phyloP scores from a whole-genome alignment of 1,140 invertebrate species.

The Bicyclus anynana region DNA sequence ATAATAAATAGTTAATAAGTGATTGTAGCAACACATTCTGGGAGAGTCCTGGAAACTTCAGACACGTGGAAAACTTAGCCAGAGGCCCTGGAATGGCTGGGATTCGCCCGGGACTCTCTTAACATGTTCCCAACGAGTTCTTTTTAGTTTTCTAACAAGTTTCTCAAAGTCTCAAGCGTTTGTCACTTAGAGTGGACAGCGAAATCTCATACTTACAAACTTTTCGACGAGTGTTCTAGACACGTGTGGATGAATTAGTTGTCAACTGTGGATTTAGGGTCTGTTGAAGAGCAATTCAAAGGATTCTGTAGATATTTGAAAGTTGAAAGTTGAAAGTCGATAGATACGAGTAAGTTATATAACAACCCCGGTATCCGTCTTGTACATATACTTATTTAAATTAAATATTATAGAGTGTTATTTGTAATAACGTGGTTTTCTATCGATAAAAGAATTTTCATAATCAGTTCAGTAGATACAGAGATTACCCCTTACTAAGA shows the following conservation, averaged over 20 bases:
- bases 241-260: conserved; percentile 22
- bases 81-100: conserved; percentile 25
- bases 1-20: too few relatives aligned
- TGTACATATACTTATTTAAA: too few relatives aligned
- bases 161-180: conserved; percentile 54
- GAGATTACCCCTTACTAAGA: too few relatives aligned
- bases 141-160: conserved; percentile 71
- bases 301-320: too few relatives aligned
- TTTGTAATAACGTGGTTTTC: too few relatives aligned
- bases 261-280: neutral
- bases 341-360: too few relatives aligned
- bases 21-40: neutral
- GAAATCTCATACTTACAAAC: conserved; percentile 53
- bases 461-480: too few relatives aligned
- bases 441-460: too few relatives aligned
- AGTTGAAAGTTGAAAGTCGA: too few relatives aligned
- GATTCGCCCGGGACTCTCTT: conserved; percentile 39
- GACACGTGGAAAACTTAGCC: neutral
- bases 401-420: too few relatives aligned
- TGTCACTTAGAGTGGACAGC: conserved; percentile 55
- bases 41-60: neutral
- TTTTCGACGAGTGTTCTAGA: conserved; percentile 26
- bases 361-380: too few relatives aligned
- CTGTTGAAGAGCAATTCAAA: neutral
- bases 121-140: conserved; percentile 57